These are phyloP conservation scores for Thunnus albacares DNA, from an alignment of 2,797 vertebrate species.

Conservation along the genomic window DNA sequence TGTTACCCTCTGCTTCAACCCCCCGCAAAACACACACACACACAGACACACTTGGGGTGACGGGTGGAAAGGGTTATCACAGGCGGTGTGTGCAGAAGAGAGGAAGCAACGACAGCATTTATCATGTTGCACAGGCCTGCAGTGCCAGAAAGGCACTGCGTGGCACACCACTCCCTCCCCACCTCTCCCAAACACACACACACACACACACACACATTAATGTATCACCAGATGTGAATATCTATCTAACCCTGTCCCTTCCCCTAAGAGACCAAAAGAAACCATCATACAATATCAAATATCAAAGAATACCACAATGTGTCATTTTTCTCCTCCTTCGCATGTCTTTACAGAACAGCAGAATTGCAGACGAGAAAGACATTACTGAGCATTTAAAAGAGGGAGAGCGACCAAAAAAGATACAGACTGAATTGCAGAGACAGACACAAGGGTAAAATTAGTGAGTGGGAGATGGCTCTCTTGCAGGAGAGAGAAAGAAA, in stretches of 20 bases:
- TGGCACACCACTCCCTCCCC: constrained; percentile 10
- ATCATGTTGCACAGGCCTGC: constrained; percentile 27
- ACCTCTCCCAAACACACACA: not conserved
- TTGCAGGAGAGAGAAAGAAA: constrained; percentile 54
- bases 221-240: constrained; percentile 47
- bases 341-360: constrained; percentile 31
- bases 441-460: constrained; percentile 64
- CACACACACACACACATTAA: constrained; percentile 1
- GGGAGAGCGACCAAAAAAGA: constrained; percentile 50
- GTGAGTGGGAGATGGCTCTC: constrained; percentile 61
- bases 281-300: constrained; percentile 55
- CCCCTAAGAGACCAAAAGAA: constrained; percentile 1
- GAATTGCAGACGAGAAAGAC: constrained; percentile 42
- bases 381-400: constrained; percentile 40
- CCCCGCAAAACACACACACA: constrained; percentile 15
- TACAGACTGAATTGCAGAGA: constrained; percentile 37
- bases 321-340: constrained; percentile 22
- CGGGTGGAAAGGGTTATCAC: constrained; percentile 45
- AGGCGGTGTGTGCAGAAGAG: constrained; percentile 55
- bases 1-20: constrained; percentile 50
- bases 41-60: constrained; percentile 22
- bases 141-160: constrained; percentile 38
- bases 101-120: constrained; percentile 51
- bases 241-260: constrained; percentile 15
- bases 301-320: constrained; percentile 65